A percentile compares a stretch with the other conserved stretches of the same genome.
Conservation (phyloP, 2,797 vertebrate genomes). For the Fratercula arctica region DNA sequence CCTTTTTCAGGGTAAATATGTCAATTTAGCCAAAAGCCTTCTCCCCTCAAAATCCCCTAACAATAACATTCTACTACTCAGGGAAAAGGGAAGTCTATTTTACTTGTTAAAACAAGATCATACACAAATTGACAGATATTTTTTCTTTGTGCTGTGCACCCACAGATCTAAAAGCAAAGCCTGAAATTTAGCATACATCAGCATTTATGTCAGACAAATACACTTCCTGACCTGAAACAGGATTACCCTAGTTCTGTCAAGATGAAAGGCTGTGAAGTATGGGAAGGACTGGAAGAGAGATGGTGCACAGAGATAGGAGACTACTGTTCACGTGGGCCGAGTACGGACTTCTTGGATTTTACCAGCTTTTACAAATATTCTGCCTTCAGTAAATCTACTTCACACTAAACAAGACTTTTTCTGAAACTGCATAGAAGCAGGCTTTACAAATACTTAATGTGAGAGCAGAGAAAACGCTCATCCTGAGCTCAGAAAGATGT, state of each 20-base stretch:
- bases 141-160: background rate
- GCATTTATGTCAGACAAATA: conserved; percentile 34
- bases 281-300: background rate
- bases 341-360: background rate
- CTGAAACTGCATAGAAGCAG: background rate
- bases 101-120: background rate
- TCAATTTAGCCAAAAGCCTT: background rate
- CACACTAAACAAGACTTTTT: background rate
- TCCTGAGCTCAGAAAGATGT: background rate
- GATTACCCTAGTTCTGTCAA: conserved; percentile 65
- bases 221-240: conserved; percentile 39
- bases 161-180: background rate
- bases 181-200: conserved; percentile 29
- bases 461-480: background rate
- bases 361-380: background rate
- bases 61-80: background rate
- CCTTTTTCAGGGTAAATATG: background rate
- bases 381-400: background rate
- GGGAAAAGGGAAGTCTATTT: background rate
- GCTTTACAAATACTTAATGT: background rate
- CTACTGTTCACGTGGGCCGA: background rate
- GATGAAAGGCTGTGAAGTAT: conserved; percentile 29
- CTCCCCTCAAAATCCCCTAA: background rate
- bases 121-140: background rate
- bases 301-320: background rate